A percentile compares a stretch with the other conserved stretches of the same genome.
These are phyloP conservation scores for Hydrozoanthus tunicans DNA, from an alignment of 64 coral and sea anemone species.

Conservation along the genomic window DNA sequence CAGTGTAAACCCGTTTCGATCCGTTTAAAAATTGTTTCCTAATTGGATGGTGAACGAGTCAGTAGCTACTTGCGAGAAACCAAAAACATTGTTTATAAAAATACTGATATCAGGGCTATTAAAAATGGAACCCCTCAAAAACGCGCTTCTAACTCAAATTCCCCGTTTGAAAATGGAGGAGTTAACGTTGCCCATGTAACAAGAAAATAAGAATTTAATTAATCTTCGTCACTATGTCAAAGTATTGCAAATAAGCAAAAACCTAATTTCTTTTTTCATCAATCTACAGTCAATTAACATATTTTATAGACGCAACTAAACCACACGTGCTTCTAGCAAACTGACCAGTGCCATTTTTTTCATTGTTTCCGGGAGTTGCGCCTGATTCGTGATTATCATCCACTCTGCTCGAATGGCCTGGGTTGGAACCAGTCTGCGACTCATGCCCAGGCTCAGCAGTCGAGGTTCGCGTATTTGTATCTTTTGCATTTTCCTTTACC, in stretches of 20 bases:
- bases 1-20: not conserved
- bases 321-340: not conserved
- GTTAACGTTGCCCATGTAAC: no score
- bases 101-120: no score
- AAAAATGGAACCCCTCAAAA: no score
- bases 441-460: not conserved
- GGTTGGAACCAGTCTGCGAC: not conserved
- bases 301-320: no score
- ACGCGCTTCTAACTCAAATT: no score
- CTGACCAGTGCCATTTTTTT: not conserved
- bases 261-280: not conserved
- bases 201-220: no score
- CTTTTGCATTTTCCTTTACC: constrained; percentile 2
- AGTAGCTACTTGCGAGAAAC: no score
- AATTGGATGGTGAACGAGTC: no score
- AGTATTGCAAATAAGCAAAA: not conserved
- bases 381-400: not conserved
- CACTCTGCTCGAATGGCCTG: not conserved
- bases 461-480: not conserved
- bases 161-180: no score
- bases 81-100: no score
- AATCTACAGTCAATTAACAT: not conserved
- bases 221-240: no score
- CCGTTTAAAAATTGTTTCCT: no score
- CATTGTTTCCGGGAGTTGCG: not conserved